A percentile compares a stretch with the other conserved stretches of the same genome.
phyloP scores from a whole-genome alignment of 2,113 vertebrate species.

The Gallinago undulata region DNA sequence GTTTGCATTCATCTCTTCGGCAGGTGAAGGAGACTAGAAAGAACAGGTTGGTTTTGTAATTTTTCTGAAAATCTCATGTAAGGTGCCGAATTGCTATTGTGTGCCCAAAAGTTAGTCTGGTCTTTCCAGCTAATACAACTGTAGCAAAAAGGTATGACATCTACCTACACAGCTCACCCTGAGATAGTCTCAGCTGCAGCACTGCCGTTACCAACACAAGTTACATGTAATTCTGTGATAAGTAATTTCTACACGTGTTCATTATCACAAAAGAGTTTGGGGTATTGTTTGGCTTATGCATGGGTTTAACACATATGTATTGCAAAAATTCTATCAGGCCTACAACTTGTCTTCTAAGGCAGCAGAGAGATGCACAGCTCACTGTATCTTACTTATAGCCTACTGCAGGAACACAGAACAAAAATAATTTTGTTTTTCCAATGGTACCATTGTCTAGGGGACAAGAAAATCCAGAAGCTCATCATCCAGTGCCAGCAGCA shows the following conservation, averaged over 20 bases:
- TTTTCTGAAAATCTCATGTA: neutral
- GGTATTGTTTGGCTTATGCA: neutral
- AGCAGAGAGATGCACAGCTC: neutral
- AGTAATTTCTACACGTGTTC: neutral
- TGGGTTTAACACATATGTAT: neutral
- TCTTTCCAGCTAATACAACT: neutral
- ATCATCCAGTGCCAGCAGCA: conserved; percentile 27
- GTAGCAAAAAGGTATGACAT: neutral
- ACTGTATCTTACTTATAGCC: neutral
- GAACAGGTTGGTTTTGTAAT: neutral
- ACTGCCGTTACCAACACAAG: neutral
- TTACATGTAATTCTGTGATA: neutral
- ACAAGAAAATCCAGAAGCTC: conserved; percentile 14
- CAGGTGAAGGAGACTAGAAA: neutral
- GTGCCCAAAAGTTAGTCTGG: neutral
- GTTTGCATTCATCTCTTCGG: neutral
- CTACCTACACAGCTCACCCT: neutral
- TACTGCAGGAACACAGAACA: neutral
- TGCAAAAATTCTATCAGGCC: neutral
- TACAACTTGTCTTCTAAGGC: neutral
- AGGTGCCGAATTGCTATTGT: neutral
- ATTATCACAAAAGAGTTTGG: neutral
- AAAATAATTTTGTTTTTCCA: conserved; percentile 4
- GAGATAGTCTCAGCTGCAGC: neutral
- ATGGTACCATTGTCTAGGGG: neutral